Evolutionary conservation across 1,140 invertebrate species (phyloP).

Genomic region (Bradynema listronoti): DNA sequence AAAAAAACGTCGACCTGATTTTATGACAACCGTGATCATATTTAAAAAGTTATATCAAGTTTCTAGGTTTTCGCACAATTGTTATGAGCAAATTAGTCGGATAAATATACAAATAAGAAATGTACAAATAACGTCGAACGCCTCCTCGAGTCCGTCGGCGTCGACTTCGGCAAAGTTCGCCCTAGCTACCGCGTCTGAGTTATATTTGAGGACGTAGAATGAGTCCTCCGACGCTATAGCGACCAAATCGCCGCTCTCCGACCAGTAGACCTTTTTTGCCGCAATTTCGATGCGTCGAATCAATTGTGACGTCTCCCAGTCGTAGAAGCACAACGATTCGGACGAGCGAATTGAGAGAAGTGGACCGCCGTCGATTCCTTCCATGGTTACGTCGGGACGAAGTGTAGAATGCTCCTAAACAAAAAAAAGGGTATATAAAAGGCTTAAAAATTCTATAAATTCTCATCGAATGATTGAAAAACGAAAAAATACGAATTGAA

Average conservation of each 20-base stretch:
- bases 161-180: slow-evolving; percentile 70
- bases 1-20: too few relatives aligned
- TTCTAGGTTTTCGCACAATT: too few relatives aligned
- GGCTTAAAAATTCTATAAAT: background rate
- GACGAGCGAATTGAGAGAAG: slow-evolving; percentile 87
- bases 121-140: slow-evolving; percentile 74
- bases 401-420: slow-evolving; percentile 37
- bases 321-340: slow-evolving; percentile 86
- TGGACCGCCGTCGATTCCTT: slow-evolving; percentile 85
- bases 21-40: too few relatives aligned
- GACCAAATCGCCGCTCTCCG: slow-evolving; percentile 85
- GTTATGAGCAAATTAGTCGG: too few relatives aligned
- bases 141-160: slow-evolving; percentile 91
- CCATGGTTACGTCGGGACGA: slow-evolving; percentile 46
- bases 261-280: slow-evolving; percentile 87
- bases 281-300: slow-evolving; percentile 90
- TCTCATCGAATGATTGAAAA: slow-evolving; percentile 18
- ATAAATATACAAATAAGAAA: too few relatives aligned
- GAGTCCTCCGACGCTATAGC: slow-evolving; percentile 89
- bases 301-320: slow-evolving; percentile 88
- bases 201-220: slow-evolving; percentile 89
- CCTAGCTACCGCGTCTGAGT: slow-evolving; percentile 66
- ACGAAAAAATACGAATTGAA: slow-evolving; percentile 25
- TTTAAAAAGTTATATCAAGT: too few relatives aligned
- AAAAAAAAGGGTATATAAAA: background rate